phyloP scores from a whole-genome alignment of 2,113 vertebrate genomes.

The human region DNA sequence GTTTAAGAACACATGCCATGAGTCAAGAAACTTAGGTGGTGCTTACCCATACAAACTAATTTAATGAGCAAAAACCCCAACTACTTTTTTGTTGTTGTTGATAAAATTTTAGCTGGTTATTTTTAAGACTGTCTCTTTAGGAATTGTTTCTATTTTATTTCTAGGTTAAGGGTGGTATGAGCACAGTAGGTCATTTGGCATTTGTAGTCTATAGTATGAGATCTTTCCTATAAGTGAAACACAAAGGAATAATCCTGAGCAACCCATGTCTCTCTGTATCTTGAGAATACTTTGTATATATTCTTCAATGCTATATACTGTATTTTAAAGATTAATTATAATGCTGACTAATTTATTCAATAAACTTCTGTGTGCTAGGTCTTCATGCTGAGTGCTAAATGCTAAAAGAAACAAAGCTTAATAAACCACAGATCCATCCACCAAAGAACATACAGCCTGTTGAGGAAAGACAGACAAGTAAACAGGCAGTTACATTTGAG shows the following conservation, averaged over 20 bases:
- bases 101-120: slow-evolving; percentile 13
- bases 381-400: background rate
- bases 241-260: background rate
- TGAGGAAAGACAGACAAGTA: background rate
- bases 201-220: background rate
- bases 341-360: slow-evolving; percentile 7
- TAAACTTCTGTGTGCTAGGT: background rate
- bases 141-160: background rate
- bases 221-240: slow-evolving; percentile 19
- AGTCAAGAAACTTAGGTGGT: background rate
- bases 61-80: background rate
- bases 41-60: background rate
- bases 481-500: background rate
- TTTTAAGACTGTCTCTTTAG: background rate
- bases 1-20: background rate
- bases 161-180: background rate
- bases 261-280: background rate
- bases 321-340: background rate
- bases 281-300: background rate
- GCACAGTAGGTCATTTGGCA: background rate
- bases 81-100: background rate
- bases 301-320: background rate
- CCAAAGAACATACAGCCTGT: background rate
- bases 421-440: background rate
- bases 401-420: background rate